Conservation (phyloP, 2,797 vertebrate species). For the Phoebastria nigripes region DNA sequence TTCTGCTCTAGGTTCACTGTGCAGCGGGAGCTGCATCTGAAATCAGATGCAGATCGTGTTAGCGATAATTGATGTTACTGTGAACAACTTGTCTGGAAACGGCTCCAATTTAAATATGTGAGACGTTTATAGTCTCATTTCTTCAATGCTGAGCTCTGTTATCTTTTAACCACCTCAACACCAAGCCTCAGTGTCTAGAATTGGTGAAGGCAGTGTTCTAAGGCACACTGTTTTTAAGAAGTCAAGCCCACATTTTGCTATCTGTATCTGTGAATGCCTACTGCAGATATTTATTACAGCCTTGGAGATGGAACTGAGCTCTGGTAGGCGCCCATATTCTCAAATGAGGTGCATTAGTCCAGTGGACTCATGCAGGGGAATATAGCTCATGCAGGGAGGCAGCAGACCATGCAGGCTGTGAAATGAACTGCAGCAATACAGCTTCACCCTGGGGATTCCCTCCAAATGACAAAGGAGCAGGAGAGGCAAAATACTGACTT, state of each 20-base stretch:
- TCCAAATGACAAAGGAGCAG: conserved; percentile 1
- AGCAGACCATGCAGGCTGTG: conserved; percentile 26
- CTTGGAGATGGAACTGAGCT: neutral
- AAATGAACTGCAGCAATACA: conserved; percentile 39
- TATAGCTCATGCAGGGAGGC: neutral
- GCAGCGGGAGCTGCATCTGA: conserved; percentile 50
- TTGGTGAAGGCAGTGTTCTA: neutral
- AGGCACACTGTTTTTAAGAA: neutral
- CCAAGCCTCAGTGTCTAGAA: neutral
- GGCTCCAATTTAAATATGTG: conserved; percentile 52
- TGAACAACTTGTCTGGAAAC: conserved; percentile 62
- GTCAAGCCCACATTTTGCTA: neutral
- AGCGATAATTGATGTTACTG: conserved; percentile 66
- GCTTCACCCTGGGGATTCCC: conserved; percentile 34
- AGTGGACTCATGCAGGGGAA: neutral
- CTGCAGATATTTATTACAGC: conserved; percentile 20
- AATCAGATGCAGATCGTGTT: conserved; percentile 68
- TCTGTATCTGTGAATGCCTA: neutral
- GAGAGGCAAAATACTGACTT: neutral
- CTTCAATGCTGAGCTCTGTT: neutral
- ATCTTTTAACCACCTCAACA: conserved; percentile 5
- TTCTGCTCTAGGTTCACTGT: conserved; percentile 57
- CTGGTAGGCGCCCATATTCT: conserved; percentile 1
- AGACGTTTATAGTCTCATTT: conserved; percentile 45
- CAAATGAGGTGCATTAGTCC: conserved; percentile 17